Percentiles rank a stretch among this genome's conserved stretches.
phyloP scores from a whole-genome alignment of 1,140 invertebrate species.

The Saccostrea glomerata region DNA sequence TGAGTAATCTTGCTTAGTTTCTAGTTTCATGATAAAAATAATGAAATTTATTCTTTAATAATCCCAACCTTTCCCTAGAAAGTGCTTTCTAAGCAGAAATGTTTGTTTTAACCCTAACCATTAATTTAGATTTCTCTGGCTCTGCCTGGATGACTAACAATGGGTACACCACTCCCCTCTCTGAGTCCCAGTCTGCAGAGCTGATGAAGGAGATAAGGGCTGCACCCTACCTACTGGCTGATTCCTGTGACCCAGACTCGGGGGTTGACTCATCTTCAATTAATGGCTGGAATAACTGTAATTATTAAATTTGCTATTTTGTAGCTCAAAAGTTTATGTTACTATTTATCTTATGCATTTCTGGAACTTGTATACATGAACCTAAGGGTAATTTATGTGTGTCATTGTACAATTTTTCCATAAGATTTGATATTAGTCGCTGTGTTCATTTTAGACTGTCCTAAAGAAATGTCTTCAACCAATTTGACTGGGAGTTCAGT shows the following conservation, averaged over 20 bases:
- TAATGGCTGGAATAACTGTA: constrained; percentile 25
- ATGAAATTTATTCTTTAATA: too few species aligned
- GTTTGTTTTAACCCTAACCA: too few species aligned
- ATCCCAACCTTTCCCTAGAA: too few species aligned
- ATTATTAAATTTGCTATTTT: neutral
- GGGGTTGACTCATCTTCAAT: neutral
- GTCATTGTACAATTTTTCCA: too few species aligned
- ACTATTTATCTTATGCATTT: too few species aligned
- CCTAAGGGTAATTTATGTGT: too few species aligned
- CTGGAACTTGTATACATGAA: too few species aligned
- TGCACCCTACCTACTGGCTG: neutral
- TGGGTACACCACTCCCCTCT: constrained; percentile 21
- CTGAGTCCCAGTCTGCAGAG: neutral
- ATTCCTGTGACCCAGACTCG: neutral
- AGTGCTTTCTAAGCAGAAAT: too few species aligned
- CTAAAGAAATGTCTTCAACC: neutral
- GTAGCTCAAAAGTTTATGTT: too few species aligned
- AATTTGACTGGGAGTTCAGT: constrained; percentile 4
- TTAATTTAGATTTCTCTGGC: constrained; percentile 4
- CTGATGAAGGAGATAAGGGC: neutral
- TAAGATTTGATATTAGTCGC: neutral
- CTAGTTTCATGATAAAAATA: too few species aligned
- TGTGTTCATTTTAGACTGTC: constrained; percentile 5
- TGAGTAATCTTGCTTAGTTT: neutral
- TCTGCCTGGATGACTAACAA: constrained; percentile 10